Evolutionary conservation across 2,888 invertebrate species (phyloP).

Genomic region (Steinernema scapterisci): DNA sequence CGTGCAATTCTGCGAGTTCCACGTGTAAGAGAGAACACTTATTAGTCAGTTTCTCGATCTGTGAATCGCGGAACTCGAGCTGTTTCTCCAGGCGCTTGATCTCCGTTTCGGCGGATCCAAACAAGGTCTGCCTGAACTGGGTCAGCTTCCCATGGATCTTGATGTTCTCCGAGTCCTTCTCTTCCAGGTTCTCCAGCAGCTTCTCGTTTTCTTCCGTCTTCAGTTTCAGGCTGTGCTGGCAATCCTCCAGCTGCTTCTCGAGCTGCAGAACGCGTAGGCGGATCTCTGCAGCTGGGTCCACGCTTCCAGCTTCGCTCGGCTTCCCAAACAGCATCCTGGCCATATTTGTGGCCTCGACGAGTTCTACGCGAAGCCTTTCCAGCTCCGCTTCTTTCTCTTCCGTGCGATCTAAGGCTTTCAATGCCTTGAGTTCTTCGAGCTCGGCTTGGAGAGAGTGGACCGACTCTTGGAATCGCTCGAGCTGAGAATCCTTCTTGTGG

Average conservation of each 20-base stretch:
- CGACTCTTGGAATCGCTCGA: slow-evolving; percentile 35
- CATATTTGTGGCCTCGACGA: slow-evolving; percentile 50
- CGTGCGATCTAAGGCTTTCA: slow-evolving; percentile 43
- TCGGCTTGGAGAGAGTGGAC: slow-evolving; percentile 40
- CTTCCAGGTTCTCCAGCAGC: slow-evolving; percentile 45
- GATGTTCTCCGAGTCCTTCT: slow-evolving; percentile 43
- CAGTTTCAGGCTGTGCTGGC: slow-evolving; percentile 40
- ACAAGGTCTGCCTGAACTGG: slow-evolving; percentile 35
- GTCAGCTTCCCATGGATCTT: slow-evolving; percentile 17
- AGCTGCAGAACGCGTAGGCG: slow-evolving; percentile 55
- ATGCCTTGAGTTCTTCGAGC: slow-evolving; percentile 35
- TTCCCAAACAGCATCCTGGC: slow-evolving; percentile 50
- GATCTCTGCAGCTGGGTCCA: slow-evolving; percentile 50
- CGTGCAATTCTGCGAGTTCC: slow-evolving; percentile 41
- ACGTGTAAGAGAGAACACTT: slow-evolving; percentile 60
- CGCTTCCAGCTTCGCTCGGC: slow-evolving; percentile 36
- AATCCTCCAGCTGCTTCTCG: slow-evolving; percentile 38
- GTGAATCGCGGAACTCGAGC: slow-evolving; percentile 60
- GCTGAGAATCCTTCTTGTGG: slow-evolving; percentile 29
- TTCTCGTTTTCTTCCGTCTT: slow-evolving; percentile 43
- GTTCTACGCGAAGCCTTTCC: slow-evolving; percentile 53
- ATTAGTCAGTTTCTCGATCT: slow-evolving; percentile 55
- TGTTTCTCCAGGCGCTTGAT: slow-evolving; percentile 53
- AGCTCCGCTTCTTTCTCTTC: slow-evolving; percentile 59
- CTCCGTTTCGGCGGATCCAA: slow-evolving; percentile 52